phyloP scores from a whole-genome alignment of 2,797 vertebrate species.

The Fratercula arctica region DNA sequence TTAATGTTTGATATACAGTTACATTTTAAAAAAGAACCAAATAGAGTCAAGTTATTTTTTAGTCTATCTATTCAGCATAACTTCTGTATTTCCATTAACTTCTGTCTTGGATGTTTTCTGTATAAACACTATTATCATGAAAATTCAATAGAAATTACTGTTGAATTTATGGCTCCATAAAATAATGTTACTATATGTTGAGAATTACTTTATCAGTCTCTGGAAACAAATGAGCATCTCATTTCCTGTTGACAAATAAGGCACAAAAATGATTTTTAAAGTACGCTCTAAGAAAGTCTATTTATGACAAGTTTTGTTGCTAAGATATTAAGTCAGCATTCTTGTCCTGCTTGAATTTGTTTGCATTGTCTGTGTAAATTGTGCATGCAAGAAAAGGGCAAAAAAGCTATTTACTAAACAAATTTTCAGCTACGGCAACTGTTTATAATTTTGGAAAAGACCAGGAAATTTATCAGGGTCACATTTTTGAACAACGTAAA shows the following conservation, averaged over 20 bases:
- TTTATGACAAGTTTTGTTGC: neutral
- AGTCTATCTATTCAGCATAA: neutral
- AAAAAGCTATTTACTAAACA: neutral
- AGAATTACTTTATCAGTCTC: neutral
- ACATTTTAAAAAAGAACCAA: neutral
- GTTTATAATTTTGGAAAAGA: neutral
- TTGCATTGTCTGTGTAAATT: neutral
- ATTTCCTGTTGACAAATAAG: neutral
- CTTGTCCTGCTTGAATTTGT: neutral
- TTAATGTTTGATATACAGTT: neutral
- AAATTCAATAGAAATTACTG: neutral
- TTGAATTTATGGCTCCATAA: neutral
- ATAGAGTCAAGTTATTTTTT: neutral
- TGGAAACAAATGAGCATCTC: neutral
- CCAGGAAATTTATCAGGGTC: neutral
- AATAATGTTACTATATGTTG: neutral
- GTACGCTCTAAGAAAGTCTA: neutral
- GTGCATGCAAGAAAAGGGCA: neutral
- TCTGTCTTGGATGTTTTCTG: neutral
- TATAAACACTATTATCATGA: neutral
- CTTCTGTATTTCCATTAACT: neutral
- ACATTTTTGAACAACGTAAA: neutral
- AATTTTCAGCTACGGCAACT: neutral
- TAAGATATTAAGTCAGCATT: neutral
- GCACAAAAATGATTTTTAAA: neutral